Evolutionary conservation across 2,113 vertebrate species (phyloP), one percentile per base, ranked within the genome.

Genomic region (Acrocephalus arundinaceus): DNA sequence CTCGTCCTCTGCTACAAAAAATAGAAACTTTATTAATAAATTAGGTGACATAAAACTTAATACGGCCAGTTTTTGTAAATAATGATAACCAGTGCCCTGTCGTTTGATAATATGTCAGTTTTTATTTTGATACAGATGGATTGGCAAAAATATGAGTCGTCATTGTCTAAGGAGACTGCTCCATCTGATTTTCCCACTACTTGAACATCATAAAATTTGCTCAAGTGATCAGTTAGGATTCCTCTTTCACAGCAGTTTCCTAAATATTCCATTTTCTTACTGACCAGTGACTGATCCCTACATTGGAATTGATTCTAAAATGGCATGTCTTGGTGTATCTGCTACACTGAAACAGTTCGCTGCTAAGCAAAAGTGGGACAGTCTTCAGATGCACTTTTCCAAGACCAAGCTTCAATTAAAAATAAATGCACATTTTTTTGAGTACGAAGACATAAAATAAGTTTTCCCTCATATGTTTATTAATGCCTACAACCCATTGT

Each of bases 91-190:
- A 5, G 7, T 49, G 43, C 11, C 49, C 23, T 23, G 16, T 57
- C 0, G 0, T 24, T 75, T n/a, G 5, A 7, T 63, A 57, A 61
- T 23, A 37, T 16, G 15, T 33, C 7, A 1, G 7, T 0, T 78
- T 92, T 75, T 43, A 15, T 72, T 89, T 75, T 68, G 25, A 51
- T 90, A 48, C 11, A 15, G 31, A 22, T 58, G 13, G 14, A 58
- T 51, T 41, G 25, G 73, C 31, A 33, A 85, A 92, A 94, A 87
- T 84, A 72, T 78, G 94, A 94, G 83, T 90, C 83, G 71, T 57
- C 10, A 0, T 66, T 87, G 41, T 41, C 23, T 27, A 19, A 51
- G 39, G 43, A 71, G 39, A 77, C 37, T 62, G 31, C 58, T 89
- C 61, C 66, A 31, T 30, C 27, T 46, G 57, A 39, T n/a, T 45